These are phyloP conservation scores for Sipha maydis DNA, from an alignment of 2,888 invertebrate species.

Conservation along the genomic window DNA sequence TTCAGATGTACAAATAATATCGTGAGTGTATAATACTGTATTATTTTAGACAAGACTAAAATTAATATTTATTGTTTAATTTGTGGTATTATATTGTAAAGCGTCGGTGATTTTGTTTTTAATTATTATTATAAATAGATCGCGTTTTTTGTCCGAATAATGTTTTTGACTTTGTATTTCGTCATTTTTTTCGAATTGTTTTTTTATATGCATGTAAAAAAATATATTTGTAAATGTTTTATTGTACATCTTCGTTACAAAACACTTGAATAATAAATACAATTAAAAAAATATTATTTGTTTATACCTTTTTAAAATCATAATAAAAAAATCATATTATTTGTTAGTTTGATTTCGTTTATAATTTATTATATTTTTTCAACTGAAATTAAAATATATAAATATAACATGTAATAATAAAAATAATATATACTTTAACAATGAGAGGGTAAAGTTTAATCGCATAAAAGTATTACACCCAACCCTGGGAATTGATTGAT, in stretches of 20 bases:
- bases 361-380: not conserved
- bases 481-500: not conserved
- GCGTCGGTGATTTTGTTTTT: constrained; percentile 50
- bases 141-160: constrained; percentile 45
- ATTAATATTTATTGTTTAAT: constrained; percentile 17
- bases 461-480: not conserved
- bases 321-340: not conserved
- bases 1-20: constrained; percentile 9
- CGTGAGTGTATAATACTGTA: not conserved
- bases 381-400: not conserved
- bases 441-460: not conserved
- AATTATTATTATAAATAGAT: constrained; percentile 38
- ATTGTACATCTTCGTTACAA: constrained; percentile 59
- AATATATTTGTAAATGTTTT: constrained; percentile 61
- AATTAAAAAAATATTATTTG: not conserved
- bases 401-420: constrained; percentile 16
- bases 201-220: constrained; percentile 61
- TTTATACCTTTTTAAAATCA: not conserved
- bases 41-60: constrained; percentile 26
- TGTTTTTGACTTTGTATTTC: constrained; percentile 60
- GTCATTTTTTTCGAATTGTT: constrained; percentile 59
- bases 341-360: not conserved
- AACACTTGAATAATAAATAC: constrained; percentile 60
- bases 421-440: not conserved
- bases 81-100: constrained; percentile 26